Percentiles rank a stretch among this genome's conserved stretches.
Evolutionary conservation across 1,140 invertebrate genomes (phyloP).

Genomic region (Dendroctonus valens): DNA sequence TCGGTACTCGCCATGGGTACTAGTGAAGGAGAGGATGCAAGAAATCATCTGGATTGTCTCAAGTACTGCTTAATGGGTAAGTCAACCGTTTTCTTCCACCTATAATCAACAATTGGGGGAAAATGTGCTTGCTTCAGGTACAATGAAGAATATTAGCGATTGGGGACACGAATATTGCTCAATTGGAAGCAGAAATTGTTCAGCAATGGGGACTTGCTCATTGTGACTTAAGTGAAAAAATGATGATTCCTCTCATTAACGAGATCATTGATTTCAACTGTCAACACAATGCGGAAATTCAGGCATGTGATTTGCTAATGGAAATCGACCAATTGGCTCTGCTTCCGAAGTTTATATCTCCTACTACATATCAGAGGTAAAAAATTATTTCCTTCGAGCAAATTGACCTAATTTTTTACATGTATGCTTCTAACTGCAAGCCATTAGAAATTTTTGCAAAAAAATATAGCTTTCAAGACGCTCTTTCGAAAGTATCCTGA

Average conservation of each 20-base stretch:
- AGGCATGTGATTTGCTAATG: slow-evolving; percentile 83
- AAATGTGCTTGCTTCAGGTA: slow-evolving; percentile 23
- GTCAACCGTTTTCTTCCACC: neutral
- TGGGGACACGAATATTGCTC: slow-evolving; percentile 89
- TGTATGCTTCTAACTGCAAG: too few relatives aligned
- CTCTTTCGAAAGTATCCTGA: too few relatives aligned
- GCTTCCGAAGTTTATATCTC: slow-evolving; percentile 68
- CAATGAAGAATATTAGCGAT: slow-evolving; percentile 66
- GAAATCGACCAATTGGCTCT: slow-evolving; percentile 76
- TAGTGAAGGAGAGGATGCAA: slow-evolving; percentile 59
- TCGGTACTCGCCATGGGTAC: slow-evolving; percentile 73
- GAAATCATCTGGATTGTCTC: slow-evolving; percentile 66
- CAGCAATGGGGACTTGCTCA: slow-evolving; percentile 64
- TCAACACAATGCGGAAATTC: slow-evolving; percentile 82
- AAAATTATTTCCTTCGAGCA: neutral
- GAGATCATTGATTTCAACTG: slow-evolving; percentile 78
- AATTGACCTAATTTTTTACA: slow-evolving; percentile 40
- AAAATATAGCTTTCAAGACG: too few relatives aligned
- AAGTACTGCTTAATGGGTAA: slow-evolving; percentile 65
- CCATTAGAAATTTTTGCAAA: too few relatives aligned
- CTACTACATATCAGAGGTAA: slow-evolving; percentile 59
- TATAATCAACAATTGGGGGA: neutral
- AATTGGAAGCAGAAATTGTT: slow-evolving; percentile 73
- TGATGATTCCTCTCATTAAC: slow-evolving; percentile 58
- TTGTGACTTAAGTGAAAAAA: slow-evolving; percentile 51